Evolutionary conservation across 2,888 invertebrate species (phyloP).

Genomic region (Pristionchus maxplancki): DNA sequence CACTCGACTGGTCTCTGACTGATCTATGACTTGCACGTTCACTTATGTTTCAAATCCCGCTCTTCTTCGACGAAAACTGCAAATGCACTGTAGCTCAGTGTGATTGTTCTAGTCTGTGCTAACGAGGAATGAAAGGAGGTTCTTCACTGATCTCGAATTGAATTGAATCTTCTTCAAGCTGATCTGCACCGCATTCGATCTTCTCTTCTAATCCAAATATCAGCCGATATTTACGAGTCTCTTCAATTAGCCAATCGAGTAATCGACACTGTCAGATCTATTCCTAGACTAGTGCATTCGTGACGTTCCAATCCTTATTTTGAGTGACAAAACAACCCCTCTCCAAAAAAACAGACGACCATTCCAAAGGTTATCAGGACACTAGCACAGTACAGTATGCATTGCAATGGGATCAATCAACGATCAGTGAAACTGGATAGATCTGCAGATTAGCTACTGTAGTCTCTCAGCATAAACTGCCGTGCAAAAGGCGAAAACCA

Average conservation of each 20-base stretch:
- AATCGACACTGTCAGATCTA: constrained; percentile 19
- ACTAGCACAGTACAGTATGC: constrained; percentile 4
- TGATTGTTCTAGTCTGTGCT: background rate
- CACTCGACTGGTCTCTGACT: background rate
- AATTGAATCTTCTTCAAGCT: background rate
- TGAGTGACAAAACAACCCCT: background rate
- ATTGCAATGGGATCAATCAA: background rate
- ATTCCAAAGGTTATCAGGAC: background rate
- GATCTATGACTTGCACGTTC: background rate
- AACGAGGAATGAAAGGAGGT: background rate
- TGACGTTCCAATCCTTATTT: background rate
- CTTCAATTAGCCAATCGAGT: constrained; percentile 5
- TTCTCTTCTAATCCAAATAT: constrained; percentile 22
- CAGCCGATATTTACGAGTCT: background rate
- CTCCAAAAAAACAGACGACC: background rate
- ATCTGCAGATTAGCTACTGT: background rate
- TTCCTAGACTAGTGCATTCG: background rate
- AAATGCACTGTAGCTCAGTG: too few relatives aligned
- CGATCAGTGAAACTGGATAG: background rate
- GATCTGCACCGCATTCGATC: constrained; percentile 21
- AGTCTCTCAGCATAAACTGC: background rate
- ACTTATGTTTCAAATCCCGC: background rate
- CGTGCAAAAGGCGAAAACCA: background rate
- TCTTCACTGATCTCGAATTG: background rate
- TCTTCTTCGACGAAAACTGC: too few relatives aligned